Evolutionary conservation across 1,140 invertebrate species (phyloP).

Genomic region (Drosophila repletoides): DNA sequence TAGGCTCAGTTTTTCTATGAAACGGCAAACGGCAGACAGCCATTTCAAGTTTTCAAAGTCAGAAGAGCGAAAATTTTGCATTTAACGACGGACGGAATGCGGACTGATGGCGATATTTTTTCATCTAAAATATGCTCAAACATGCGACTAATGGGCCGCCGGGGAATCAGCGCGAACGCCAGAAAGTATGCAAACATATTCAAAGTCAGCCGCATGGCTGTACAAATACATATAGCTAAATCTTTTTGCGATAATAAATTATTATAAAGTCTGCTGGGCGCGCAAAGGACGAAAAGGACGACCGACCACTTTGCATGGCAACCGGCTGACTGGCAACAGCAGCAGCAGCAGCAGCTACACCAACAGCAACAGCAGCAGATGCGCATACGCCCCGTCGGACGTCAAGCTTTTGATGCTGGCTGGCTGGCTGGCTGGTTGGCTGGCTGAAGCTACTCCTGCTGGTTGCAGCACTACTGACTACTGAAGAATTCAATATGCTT

Average conservation of each 20-base stretch:
- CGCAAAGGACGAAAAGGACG: constrained; percentile 13
- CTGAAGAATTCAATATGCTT: constrained; percentile 70
- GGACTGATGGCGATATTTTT: constrained; percentile 68
- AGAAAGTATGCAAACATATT: constrained; percentile 54
- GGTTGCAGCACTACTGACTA: constrained; percentile 26
- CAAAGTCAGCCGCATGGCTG: constrained; percentile 39
- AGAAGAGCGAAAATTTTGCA: constrained; percentile 30
- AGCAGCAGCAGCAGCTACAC: constrained; percentile 13
- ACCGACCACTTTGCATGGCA: constrained; percentile 61
- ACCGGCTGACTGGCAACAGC: constrained; percentile 21
- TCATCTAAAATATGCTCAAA: constrained; percentile 71
- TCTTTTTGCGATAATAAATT: constrained; percentile 75
- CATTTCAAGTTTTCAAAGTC: constrained; percentile 7
- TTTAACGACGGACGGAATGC: constrained; percentile 24
- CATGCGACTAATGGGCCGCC: constrained; percentile 70
- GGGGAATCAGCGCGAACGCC: constrained; percentile 49
- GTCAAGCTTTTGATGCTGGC: constrained; percentile 45
- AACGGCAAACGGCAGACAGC: no score
- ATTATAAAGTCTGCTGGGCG: constrained; percentile 68
- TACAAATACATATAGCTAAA: constrained; percentile 47
- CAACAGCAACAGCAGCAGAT: constrained; percentile 26
- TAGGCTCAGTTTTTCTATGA: no score
- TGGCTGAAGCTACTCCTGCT: neutral
- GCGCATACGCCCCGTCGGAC: constrained; percentile 71
- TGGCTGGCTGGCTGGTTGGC: neutral